Evolutionary conservation across 2,797 vertebrate species (phyloP), one percentile per base, ranked within the genome.

Genomic region (Masticophis lateralis): DNA sequence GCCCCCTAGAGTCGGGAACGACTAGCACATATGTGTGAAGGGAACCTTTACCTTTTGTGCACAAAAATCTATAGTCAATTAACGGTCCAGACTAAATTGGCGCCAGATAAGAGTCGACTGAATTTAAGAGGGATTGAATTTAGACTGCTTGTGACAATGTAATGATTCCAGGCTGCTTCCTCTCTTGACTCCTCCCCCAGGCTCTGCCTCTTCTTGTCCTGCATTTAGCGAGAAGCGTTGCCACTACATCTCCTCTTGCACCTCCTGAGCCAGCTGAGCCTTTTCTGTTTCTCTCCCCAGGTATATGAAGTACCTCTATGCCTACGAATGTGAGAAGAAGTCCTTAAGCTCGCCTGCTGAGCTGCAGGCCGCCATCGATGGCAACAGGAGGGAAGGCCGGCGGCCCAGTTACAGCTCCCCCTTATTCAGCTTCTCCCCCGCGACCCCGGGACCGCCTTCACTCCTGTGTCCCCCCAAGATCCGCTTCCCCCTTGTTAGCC

Each of bases 251-350:
- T 32, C 1, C 69, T 86, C 28, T 12, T 83, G 28, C 59, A 25
- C 16, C 28, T 60, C 25, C 43, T n/a, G n/a, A 13, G 27, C 59
- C n/a, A 55, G 20, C 9, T 89, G 86, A 37, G 37, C 16, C 22
- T 55, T 59, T 86, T 37, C 88, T 25, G 27, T 53, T 22, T 51
- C 60, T 90, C 28, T 3, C 87, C 90, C 32, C 95, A 99, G 99
- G 98, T 99, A 99, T 96, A 99, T 99, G 99, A 99, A 99, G 97
- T 99, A 99, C 96, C 98, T 99, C 22, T 99, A 99, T 16, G 98
- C 99, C 2, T 99, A 98, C 0, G 99, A 99, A 96, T 99, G 99
- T 2, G 99, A 99, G 97, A 98, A 99, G 97, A 99, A 99, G 95
- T 98, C 98, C 11, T 98, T 99, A 95, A 99, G 99, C 96, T 99